Conservation (phyloP, 2,113 vertebrate species). For the Albula goreensis region DNA sequence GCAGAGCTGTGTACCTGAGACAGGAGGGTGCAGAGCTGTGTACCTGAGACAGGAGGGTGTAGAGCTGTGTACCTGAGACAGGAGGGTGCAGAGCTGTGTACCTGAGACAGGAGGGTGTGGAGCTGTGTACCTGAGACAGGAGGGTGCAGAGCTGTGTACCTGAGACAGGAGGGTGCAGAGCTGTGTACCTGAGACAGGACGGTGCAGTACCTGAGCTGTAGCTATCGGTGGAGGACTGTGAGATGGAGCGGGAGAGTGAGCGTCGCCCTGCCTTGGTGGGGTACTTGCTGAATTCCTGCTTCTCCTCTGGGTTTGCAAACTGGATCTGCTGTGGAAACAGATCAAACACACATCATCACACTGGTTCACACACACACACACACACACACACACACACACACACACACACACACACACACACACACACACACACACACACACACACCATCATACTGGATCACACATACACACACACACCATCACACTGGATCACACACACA, state of each 20-base stretch:
- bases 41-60: too few species aligned
- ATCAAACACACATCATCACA: background rate
- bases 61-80: too few species aligned
- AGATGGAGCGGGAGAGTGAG: conserved; percentile 94
- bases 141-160: too few species aligned
- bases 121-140: too few species aligned
- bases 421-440: too few species aligned
- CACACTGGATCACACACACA: too few species aligned
- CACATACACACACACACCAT: too few species aligned
- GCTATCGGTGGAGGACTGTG: conserved; percentile 97
- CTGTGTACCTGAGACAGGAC: background rate
- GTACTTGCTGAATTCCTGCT: conserved; percentile 96
- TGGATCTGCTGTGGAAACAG: conserved; percentile 82
- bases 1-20: background rate
- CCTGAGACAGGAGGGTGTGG: background rate
- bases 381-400: too few species aligned
- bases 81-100: background rate
- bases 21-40: background rate
- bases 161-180: too few species aligned
- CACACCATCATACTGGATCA: too few species aligned
- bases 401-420: too few species aligned
- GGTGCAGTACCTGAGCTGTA: conserved; percentile 89
- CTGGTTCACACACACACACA: too few species aligned
- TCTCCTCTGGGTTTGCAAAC: conserved; percentile 90
- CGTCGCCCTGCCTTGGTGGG: conserved; percentile 93